Percentiles rank a stretch among this genome's conserved stretches.
Evolutionary conservation across 2,113 vertebrate species (phyloP).

Genomic region (Phyllostomus hastatus): DNA sequence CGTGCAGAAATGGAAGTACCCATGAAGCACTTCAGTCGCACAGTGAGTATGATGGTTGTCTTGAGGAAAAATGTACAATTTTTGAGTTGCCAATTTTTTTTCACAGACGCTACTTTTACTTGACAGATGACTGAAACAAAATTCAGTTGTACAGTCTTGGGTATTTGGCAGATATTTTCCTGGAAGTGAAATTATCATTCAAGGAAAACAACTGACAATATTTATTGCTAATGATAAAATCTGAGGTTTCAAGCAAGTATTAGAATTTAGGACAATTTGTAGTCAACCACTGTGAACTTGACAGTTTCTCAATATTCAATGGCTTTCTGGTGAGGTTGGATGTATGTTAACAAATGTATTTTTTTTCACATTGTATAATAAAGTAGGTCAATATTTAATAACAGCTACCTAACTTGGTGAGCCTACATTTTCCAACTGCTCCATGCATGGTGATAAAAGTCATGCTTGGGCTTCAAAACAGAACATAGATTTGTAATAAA

Average conservation of each 20-base stretch:
- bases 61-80: neutral
- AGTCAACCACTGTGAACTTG: neutral
- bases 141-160: neutral
- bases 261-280: neutral
- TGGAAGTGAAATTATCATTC: neutral
- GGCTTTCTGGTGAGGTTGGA: neutral
- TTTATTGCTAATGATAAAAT: conserved; percentile 28
- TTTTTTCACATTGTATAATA: neutral
- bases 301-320: neutral
- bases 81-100: neutral
- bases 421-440: neutral
- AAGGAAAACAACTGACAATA: neutral
- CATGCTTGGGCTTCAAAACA: neutral
- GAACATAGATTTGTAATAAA: neutral
- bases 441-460: neutral
- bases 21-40: neutral
- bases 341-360: neutral
- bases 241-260: neutral
- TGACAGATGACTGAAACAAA: neutral
- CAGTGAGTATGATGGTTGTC: neutral
- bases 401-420: neutral
- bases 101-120: neutral
- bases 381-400: neutral
- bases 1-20: neutral
- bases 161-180: neutral